Evolutionary conservation across 2,888 invertebrate genomes (phyloP), one percentile per base, ranked within the genome.

Genomic region (Glaucopsyche alexis): DNA sequence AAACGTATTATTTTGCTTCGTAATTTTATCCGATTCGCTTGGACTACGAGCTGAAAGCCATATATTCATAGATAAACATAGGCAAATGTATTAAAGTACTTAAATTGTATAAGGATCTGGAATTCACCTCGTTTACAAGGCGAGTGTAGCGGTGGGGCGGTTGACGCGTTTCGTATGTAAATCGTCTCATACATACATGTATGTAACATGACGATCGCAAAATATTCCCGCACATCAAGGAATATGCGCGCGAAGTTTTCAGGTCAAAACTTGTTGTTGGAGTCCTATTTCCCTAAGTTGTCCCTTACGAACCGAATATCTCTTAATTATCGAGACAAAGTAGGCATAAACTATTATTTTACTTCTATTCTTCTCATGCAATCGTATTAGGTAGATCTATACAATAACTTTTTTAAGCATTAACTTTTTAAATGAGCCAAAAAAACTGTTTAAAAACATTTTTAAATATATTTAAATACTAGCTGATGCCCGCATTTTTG

Each of bases 161-260:
- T 72, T 76, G 74, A 72, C 75, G 76, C 79, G 77, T 78, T 80
- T 77, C 76, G 78, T 80, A 80, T 80, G 80, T 75, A 76, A 80
- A 80, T 78, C 75, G 66, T 50, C 75, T 78, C 78, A 79, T 79
- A 79, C 80, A 80, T 80, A 79, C 79, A 80, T 78, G 29, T 29
- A 29, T 29, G 29, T 29, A 0, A 80, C 80, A 78, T 79, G 77
- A 76, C 71, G 74, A 71, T 74, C 66, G 74, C 76, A 76, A 76
- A 75, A 75, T 76, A 75, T 77, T 75, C 76, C 72, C 72, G 67
- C 47, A 74, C 69, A 72, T 69, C 74, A 72, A 71, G 73, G 74
- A 72, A 75, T 74, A 73, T 72, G 72, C 66, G 69, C 67, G 67
- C 47, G 29, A 69, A 49, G 47, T 29, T 69, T 69, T 19, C 47